Evolutionary conservation across 2,888 invertebrate genomes (phyloP), one percentile per base, ranked within the genome.

Genomic region (Trissoscelio sp.): DNA sequence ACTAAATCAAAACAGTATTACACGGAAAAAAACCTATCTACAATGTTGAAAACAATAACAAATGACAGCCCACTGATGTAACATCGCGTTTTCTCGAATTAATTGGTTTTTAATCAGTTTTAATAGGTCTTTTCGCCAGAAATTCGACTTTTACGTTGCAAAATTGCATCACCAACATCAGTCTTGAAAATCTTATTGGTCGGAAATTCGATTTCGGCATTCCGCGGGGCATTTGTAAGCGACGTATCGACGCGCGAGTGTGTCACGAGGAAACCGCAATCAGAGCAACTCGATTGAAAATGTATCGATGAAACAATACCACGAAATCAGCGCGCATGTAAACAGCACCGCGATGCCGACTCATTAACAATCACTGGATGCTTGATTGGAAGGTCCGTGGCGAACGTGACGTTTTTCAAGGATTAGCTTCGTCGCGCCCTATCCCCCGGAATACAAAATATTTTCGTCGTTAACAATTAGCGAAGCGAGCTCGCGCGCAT

Each of bases 391-490:
- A 55, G 46, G 64, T 44, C 67, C 39, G 53, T 31, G 46, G 44
- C 55, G 74, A 79, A 79, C 79, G 79, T 79, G 79, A 79, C 34
- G 74, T 69, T 79, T 79, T 79, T 79, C 73, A 79, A 73, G 60
- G 55, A 72, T 78, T 72, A 64, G 64, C 39, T 78, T 53, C 22
- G 57, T 51, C 55, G 20, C 64, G 51, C 55, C 55, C 22, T 22
- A 46, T 22, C 6, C 24, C 11, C 12, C 14, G 20, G 75, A 66
- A 75, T 75, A 75, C 74, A 48, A 75, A 75, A 58, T 75, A 48
- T 75, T 58, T 48, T 53, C 28, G 48, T 28, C 28, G 42, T 58
- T 34, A 34, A 58, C 57, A 70, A 73, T 73, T 73, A 73, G 60
- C 51, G 28, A 11, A 73, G 60, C 51, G 28, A 11, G 28, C n/a